Evolutionary conservation across 1,140 invertebrate genomes (phyloP).

Genomic region (Acromyrmex charruanus): DNA sequence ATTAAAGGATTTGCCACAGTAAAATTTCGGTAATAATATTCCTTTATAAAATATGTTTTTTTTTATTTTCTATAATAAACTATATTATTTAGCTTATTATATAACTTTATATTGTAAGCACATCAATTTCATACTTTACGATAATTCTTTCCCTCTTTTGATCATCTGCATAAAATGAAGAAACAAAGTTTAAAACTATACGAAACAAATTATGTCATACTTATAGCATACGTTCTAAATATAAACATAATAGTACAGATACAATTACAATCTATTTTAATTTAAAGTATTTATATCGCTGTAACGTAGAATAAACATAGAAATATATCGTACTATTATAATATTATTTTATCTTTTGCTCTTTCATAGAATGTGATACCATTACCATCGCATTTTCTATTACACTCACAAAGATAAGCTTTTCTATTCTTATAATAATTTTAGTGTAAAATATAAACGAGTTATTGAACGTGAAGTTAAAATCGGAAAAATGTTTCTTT

Average conservation of each 20-base stretch:
- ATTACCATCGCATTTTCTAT: too few relatives aligned
- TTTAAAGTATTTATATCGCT: background rate
- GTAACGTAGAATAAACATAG: background rate
- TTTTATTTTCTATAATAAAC: background rate
- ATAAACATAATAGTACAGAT: constrained; percentile 4
- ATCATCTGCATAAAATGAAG: background rate
- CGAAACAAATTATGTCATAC: background rate
- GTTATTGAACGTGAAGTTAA: too few relatives aligned
- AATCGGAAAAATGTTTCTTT: too few relatives aligned
- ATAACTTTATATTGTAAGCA: too few relatives aligned
- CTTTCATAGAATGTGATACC: too few relatives aligned
- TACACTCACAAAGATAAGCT: too few relatives aligned
- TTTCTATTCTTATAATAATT: too few relatives aligned
- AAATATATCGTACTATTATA: too few relatives aligned
- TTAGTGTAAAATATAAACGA: too few relatives aligned
- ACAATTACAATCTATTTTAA: background rate
- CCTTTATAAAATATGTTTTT: background rate
- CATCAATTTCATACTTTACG: constrained; percentile 11
- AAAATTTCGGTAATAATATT: constrained; percentile 20
- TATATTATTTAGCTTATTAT: constrained; percentile 28
- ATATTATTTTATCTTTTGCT: too few relatives aligned
- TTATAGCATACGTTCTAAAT: background rate
- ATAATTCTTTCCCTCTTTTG: background rate
- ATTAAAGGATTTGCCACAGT: constrained; percentile 65
- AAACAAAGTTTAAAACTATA: background rate